Percentiles rank a stretch among this genome's conserved stretches.
Conservation (phyloP, 2,113 vertebrate species). For the Redunca redunca region DNA sequence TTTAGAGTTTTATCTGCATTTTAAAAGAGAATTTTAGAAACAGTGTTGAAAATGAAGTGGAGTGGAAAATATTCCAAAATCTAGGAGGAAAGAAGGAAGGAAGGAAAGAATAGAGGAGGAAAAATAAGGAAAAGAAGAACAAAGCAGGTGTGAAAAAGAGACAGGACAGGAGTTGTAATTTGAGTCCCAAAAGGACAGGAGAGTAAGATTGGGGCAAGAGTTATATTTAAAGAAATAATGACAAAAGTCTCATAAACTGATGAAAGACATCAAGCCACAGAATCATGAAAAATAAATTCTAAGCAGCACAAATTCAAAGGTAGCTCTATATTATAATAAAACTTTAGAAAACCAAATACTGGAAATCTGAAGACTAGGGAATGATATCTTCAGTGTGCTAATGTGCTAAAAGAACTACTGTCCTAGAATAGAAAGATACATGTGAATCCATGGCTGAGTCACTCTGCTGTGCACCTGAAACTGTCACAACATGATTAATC, state of each 20-base stretch:
- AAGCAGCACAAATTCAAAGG: not conserved
- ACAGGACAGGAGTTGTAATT: not conserved
- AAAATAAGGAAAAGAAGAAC: not conserved
- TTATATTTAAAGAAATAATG: not conserved
- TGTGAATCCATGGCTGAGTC: not conserved
- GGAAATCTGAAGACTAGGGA: not conserved
- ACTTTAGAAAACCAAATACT: not conserved
- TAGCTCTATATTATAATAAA: not conserved
- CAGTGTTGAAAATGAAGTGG: not conserved
- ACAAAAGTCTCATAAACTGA: not conserved
- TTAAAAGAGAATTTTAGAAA: not conserved
- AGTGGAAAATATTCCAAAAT: not conserved
- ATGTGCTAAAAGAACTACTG: not conserved
- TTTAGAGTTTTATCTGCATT: not conserved
- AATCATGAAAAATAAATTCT: not conserved
- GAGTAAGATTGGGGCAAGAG: not conserved
- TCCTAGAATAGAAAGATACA: not conserved
- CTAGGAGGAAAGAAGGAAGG: not conserved
- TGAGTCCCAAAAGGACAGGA: not conserved
- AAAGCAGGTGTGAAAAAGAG: not conserved
- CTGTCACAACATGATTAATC: not conserved
- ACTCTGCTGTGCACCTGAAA: not conserved
- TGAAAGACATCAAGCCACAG: not conserved
- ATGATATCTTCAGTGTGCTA: not conserved
- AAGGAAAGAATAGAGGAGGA: not conserved